These are phyloP conservation scores for Philaenus spumarius DNA, from an alignment of 1,140 invertebrate species.

Conservation along the genomic window DNA sequence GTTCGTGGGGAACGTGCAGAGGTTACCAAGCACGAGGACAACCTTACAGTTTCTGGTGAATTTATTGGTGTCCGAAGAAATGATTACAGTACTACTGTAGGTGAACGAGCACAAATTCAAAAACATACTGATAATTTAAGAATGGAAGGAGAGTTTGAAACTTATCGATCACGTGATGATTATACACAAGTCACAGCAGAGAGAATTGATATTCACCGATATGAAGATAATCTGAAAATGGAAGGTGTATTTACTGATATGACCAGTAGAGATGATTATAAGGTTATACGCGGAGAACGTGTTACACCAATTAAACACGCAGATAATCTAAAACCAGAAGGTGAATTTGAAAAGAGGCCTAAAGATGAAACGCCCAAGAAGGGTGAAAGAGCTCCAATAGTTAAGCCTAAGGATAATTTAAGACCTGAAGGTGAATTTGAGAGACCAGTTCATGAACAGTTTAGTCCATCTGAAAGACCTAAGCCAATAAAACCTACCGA, in stretches of 20 bases:
- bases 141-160: slow-evolving; percentile 54
- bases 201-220: slow-evolving; percentile 30
- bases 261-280: slow-evolving; percentile 39
- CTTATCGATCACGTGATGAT: slow-evolving; percentile 31
- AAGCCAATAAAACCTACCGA: slow-evolving; percentile 36
- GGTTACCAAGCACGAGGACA: slow-evolving; percentile 51
- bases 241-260: slow-evolving; percentile 53
- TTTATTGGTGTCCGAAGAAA: slow-evolving; percentile 47
- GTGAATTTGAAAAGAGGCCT: slow-evolving; percentile 48
- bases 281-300: slow-evolving; percentile 42
- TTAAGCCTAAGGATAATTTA: slow-evolving; percentile 45
- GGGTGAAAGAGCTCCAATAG: slow-evolving; percentile 35
- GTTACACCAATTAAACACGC: slow-evolving; percentile 49
- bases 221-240: slow-evolving; percentile 48
- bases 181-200: slow-evolving; percentile 24
- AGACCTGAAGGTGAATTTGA: slow-evolving; percentile 40
- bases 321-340: slow-evolving; percentile 56
- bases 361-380: slow-evolving; percentile 38
- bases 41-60: slow-evolving; percentile 47
- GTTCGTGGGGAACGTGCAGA: slow-evolving; percentile 48
- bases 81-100: slow-evolving; percentile 36
- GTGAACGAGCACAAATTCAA: slow-evolving; percentile 49
- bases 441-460: slow-evolving; percentile 26
- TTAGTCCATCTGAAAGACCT: slow-evolving; percentile 34
- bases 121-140: slow-evolving; percentile 55